Evolutionary conservation across 2,888 invertebrate genomes (phyloP).

Genomic region (Xestia c-nigrum): DNA sequence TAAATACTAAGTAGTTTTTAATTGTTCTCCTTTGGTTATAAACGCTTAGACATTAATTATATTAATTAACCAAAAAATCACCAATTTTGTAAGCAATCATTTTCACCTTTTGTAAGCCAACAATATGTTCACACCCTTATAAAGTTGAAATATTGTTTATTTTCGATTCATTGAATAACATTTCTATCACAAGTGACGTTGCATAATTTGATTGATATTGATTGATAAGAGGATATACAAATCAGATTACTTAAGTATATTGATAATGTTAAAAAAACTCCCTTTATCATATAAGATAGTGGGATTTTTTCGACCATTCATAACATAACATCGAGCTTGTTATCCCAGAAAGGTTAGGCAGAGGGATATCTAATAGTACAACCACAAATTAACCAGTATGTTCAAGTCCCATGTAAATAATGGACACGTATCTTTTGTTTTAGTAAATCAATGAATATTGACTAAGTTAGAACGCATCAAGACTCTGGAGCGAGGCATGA

Average conservation of each 20-base stretch:
- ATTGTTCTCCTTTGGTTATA: not conserved
- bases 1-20: not conserved
- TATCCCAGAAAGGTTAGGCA: not conserved
- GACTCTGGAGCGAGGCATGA: no score
- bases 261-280: constrained; percentile 21
- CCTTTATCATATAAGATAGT: not conserved
- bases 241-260: constrained; percentile 16
- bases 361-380: not conserved
- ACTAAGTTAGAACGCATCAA: no score
- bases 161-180: constrained; percentile 9
- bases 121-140: constrained; percentile 6
- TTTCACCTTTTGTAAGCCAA: not conserved
- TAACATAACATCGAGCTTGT: not conserved
- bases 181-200: not conserved
- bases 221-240: constrained; percentile 23
- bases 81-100: not conserved
- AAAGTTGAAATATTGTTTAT: not conserved
- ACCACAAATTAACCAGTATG: not conserved
- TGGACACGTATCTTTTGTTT: no score
- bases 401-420: no score
- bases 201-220: constrained; percentile 2
- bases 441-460: no score
- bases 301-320: not conserved
- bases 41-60: not conserved
- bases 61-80: not conserved